Evolutionary conservation across 2,797 vertebrate genomes (phyloP).

Genomic region (Dryobates pubescens): DNA sequence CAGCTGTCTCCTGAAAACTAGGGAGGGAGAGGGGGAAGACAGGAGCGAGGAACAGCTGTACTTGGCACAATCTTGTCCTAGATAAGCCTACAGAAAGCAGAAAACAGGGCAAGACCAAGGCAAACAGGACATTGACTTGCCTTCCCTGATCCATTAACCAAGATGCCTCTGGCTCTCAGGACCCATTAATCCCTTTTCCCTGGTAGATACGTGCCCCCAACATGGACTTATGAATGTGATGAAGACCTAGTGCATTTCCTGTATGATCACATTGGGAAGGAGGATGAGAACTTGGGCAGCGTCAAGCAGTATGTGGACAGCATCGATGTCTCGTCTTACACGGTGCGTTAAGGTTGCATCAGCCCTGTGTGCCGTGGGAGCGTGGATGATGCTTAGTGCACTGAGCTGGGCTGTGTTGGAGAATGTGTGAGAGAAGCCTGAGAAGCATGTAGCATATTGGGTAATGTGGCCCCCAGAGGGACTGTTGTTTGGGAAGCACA

Average conservation of each 20-base stretch:
- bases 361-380: accelerated
- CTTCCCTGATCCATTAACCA: background rate
- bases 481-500: background rate
- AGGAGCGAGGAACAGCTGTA: background rate
- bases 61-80: background rate
- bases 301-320: constrained; percentile 97
- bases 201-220: constrained; percentile 88
- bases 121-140: background rate
- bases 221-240: constrained; percentile 95
- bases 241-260: constrained; percentile 97
- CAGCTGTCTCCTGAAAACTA: accelerated
- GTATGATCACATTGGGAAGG: constrained; percentile 93
- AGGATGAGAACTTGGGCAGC: constrained; percentile 95
- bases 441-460: background rate
- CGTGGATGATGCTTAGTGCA: background rate
- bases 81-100: background rate
- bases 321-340: constrained; percentile 94
- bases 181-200: background rate
- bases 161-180: background rate
- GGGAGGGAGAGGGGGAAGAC: background rate
- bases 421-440: background rate
- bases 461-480: background rate
- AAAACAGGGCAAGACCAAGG: background rate
- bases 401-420: background rate
- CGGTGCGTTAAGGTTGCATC: constrained; percentile 73